Base-by-base conservation (phyloP, 2,797 vertebrate species). In the Sebastes minor region DNA sequence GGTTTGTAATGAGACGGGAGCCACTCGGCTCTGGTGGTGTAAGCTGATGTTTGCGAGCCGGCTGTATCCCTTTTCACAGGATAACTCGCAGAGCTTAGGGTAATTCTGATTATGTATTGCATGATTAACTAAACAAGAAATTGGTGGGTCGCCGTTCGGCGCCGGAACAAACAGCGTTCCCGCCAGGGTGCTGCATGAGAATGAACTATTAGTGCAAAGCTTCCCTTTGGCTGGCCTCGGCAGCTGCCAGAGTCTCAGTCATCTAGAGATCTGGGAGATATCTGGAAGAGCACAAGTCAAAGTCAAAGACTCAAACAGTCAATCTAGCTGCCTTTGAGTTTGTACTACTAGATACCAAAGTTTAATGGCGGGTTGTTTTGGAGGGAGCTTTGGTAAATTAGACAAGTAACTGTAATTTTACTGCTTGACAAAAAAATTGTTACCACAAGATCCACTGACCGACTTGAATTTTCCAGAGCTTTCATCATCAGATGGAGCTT, bases 41-140 rank as follows among this genome's bases (percentile, higher is more conserved):
- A 81, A 89, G 86, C 80, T 86, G 73, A 76, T 88, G 88, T 87
- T 87, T 88, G 63, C 1, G 7, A 78, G 88, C 77, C 84, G 86
- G 74, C 82, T 83, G 76, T 74, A 81, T 83, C 80, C 80, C 76
- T 61, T 82, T 88, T 86, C 83, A 85, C 80, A 74, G 71, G 86
- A 82, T 72, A 89, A 85, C 80, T 88, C 80, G 14, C 75, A 80
- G 80, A 80, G 85, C 86, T 91, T 85, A 83, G 82, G 74, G 74
- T 84, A 86, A 89, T 90, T 92, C 83, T 90, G 86, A 89, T 94
- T 88, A 81, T 91, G 82, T 86, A 78, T 71, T 10, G 64, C 84
- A 74, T 81, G 79, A 91, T 91, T 89, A 91, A 78, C 90, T 83
- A 80, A 91, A 92, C 81, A 82, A 86, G 81, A 92, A 91, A 90